Evolutionary conservation across 2,888 invertebrate species (phyloP).

Genomic region (Liodrosophila aerea): DNA sequence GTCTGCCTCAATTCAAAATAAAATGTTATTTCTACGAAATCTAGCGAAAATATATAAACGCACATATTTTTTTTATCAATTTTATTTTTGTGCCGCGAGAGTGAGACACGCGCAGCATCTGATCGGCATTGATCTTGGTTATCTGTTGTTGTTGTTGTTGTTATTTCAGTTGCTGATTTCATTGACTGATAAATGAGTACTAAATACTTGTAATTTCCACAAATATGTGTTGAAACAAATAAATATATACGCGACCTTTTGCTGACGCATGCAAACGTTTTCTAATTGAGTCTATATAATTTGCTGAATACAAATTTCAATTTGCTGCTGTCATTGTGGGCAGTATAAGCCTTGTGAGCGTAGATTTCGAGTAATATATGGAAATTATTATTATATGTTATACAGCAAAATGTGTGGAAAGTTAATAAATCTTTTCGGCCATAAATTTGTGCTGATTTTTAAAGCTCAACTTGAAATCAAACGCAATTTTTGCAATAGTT

Average conservation of each 20-base stretch:
- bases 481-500: too few species aligned
- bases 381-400: too few species aligned
- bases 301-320: conserved; percentile 1
- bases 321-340: conserved; percentile 28
- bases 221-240: conserved; percentile 7
- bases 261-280: conserved; percentile 44
- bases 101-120: conserved; percentile 8
- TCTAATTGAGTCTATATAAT: conserved; percentile 16
- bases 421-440: too few species aligned
- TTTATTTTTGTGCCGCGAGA: conserved; percentile 7
- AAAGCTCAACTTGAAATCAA: too few species aligned
- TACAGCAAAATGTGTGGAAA: too few species aligned
- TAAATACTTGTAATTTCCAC: conserved; percentile 10
- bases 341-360: not conserved
- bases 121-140: conserved; percentile 38
- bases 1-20: conserved; percentile 8
- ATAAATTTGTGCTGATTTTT: too few species aligned
- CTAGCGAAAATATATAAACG: not conserved
- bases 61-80: not conserved
- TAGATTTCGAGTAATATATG: too few species aligned
- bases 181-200: conserved; percentile 4
- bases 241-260: conserved; percentile 31
- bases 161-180: conserved; percentile 11
- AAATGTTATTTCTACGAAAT: conserved; percentile 29
- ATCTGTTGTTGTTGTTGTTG: conserved; percentile 11